Evolutionary conservation across 1,140 invertebrate species (phyloP), one percentile per base, ranked within the genome.

Genomic region (Atta texana): DNA sequence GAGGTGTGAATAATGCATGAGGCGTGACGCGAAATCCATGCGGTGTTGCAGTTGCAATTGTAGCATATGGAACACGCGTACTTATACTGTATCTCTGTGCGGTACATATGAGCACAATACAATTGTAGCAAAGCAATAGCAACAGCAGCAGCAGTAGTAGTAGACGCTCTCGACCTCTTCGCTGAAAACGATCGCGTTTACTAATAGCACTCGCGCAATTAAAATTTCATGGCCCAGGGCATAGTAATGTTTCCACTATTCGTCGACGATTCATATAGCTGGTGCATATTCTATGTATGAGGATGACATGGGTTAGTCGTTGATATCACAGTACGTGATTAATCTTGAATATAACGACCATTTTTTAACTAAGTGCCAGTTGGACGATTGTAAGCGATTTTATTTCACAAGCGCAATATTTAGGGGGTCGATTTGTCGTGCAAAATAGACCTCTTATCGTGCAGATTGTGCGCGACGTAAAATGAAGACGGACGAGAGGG

Each of bases 1-100:
- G 68, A 76, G 66, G 85, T 77, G 87, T 87, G 88, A 92, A 92
- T 91, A 90, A 91, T 91, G 86, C 81, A 91, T 90, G 71, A 87
- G 78, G 78, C 82, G 64, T 66, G 68, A 71, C 31, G 77, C 39
- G 64, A 80, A 86, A 81, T 86, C 75, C 55, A 51, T 59, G 75
- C 66, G 39, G 34, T 57, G 82, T 77, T 86, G 44, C 44, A 34
- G 68, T 68, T 68, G 87, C 75, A 75, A 53, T 61, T 51, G 71
- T 51, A 75, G 31, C 80, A 75, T 55, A 63, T 69, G 87, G 84
- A 72, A 68, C 61, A 78, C 39, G 51, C 69, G 82, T 88, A 76
- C 72, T 84, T 80, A 69, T 69, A 24, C 18, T 49, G 28, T 53
- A 64, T 87, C 61, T 39, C 44, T n/a, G 28, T 55, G 39, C 31